Evolutionary conservation across 1,140 invertebrate genomes (phyloP).

Genomic region (Olivierus martensii): DNA sequence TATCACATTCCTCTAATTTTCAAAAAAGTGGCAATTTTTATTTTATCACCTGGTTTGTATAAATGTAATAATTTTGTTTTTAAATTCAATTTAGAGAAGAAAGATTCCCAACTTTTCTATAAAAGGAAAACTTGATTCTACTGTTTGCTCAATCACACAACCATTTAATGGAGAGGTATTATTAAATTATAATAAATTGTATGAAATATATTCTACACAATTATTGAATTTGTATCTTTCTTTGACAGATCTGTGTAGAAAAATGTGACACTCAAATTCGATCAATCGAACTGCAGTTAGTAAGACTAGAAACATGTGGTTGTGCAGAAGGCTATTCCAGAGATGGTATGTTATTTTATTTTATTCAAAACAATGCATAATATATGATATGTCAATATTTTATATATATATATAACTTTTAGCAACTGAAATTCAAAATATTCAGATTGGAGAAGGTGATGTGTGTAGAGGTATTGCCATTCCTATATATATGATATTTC

Average conservation of each 20-base stretch:
- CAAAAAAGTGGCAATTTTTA: too few species aligned
- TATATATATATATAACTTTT: background rate
- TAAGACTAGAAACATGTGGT: constrained; percentile 89
- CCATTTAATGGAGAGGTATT: constrained; percentile 58
- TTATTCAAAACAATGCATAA: background rate
- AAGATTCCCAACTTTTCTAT: constrained; percentile 69
- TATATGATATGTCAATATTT: too few species aligned
- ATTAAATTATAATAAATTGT: too few species aligned
- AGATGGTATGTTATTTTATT: constrained; percentile 50
- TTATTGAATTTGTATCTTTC: background rate
- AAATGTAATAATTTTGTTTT: too few species aligned
- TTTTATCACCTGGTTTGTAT: too few species aligned
- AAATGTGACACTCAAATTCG: constrained; percentile 65
- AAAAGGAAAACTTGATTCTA: constrained; percentile 64
- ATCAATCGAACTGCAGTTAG: constrained; percentile 86
- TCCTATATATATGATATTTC: constrained; percentile 92
- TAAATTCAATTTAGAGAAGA: too few species aligned
- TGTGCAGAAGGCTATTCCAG: constrained; percentile 86
- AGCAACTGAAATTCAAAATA: constrained; percentile 96
- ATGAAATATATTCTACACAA: too few species aligned
- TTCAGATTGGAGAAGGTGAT: constrained; percentile 91
- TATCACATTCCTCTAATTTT: too few species aligned
- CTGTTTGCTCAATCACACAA: constrained; percentile 62
- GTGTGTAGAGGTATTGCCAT: constrained; percentile 61
- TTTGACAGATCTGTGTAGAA: constrained; percentile 55